Evolutionary conservation across 2,113 vertebrate species (phyloP).

Genomic region (Piliocolobus tephrosceles): DNA sequence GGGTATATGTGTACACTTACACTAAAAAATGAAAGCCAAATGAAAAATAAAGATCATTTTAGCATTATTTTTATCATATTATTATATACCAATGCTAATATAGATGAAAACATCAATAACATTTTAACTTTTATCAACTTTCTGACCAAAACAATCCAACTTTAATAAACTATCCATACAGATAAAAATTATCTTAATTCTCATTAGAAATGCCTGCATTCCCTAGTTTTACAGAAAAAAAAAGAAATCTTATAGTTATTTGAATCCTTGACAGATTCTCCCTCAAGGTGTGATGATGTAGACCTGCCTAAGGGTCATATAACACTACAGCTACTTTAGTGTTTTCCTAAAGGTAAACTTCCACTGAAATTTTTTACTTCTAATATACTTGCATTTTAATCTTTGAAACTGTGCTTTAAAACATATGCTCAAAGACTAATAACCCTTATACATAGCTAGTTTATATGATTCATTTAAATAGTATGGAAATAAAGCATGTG

Average conservation of each 20-base stretch:
- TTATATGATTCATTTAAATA: neutral
- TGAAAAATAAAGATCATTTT: neutral
- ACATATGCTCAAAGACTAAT: neutral
- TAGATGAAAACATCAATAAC: neutral
- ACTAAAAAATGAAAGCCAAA: neutral
- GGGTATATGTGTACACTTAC: neutral
- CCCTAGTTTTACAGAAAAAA: neutral
- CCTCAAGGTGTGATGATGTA: neutral
- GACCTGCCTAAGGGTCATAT: neutral
- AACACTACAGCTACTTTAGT: neutral
- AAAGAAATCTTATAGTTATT: neutral
- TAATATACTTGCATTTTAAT: neutral
- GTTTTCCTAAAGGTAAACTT: neutral
- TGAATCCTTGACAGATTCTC: neutral
- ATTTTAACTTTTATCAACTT: neutral
- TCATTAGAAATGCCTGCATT: neutral
- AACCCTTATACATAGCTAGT: neutral
- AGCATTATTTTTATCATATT: neutral
- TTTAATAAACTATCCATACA: neutral
- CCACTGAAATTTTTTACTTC: neutral
- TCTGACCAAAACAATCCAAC: neutral
- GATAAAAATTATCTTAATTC: neutral
- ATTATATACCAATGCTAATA: neutral
- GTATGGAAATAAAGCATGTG: neutral
- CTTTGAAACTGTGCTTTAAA: neutral